A percentile compares a stretch with the other conserved stretches of the same genome.
These are phyloP conservation scores for Ecdyonurus torrentis DNA, from an alignment of 2,888 invertebrate genomes.

Conservation along the genomic window DNA sequence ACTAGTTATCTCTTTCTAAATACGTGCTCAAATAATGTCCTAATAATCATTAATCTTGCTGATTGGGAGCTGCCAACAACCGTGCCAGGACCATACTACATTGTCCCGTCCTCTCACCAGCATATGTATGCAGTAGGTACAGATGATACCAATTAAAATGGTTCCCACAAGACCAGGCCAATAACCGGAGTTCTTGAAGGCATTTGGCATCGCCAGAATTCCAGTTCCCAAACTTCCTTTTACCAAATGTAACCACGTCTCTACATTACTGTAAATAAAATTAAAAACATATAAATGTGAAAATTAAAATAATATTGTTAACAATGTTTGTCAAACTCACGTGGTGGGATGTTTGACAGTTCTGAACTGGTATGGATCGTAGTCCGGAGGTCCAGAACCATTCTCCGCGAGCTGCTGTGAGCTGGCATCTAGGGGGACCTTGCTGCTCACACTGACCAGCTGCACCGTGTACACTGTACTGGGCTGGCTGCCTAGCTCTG, in stretches of 20 bases:
- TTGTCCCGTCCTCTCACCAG: slow-evolving; percentile 42
- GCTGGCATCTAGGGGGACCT: neutral
- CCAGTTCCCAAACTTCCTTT: slow-evolving; percentile 88
- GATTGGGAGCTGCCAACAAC: no score
- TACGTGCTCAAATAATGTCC: no score
- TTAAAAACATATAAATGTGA: neutral
- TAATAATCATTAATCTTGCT: no score
- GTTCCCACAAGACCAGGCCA: slow-evolving; percentile 66
- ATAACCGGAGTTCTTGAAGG: slow-evolving; percentile 69
- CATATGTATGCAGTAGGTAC: slow-evolving; percentile 88
- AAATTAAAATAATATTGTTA: slow-evolving; percentile 4
- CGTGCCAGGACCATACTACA: neutral
- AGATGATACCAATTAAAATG: slow-evolving; percentile 66
- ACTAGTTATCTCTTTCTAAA: no score
- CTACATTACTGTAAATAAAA: slow-evolving; percentile 42
- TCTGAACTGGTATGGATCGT: slow-evolving; percentile 48
- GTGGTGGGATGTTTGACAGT: slow-evolving; percentile 54
- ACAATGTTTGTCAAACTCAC: slow-evolving; percentile 32
- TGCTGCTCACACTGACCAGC: neutral
- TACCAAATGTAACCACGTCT: slow-evolving; percentile 67
- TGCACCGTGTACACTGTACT: neutral
- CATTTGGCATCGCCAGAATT: slow-evolving; percentile 78
- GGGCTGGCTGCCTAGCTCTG: neutral
- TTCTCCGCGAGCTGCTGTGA: neutral
- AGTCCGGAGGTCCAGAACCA: neutral